Percentiles rank a stretch among this genome's conserved stretches.
Conservation (phyloP, 2,113 vertebrate genomes). For the Agelaius tricolor region DNA sequence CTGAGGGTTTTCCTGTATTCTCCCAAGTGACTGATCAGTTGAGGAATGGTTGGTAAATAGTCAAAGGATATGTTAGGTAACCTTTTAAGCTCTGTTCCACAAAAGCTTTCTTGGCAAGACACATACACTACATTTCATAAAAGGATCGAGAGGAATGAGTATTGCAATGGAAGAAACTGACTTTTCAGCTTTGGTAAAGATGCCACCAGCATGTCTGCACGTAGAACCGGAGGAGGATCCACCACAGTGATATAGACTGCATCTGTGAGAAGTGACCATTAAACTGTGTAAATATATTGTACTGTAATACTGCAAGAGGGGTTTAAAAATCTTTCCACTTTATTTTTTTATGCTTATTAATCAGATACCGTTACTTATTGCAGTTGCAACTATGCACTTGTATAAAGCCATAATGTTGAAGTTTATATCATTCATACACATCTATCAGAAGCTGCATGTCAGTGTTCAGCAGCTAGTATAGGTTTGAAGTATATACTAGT, state of each 20-base stretch:
- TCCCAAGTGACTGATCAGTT: slow-evolving; percentile 44
- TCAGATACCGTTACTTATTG: slow-evolving; percentile 72
- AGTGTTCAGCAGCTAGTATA: slow-evolving; percentile 60
- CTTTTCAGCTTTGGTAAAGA: slow-evolving; percentile 37
- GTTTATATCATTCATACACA: slow-evolving; percentile 48
- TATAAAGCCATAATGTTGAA: slow-evolving; percentile 76
- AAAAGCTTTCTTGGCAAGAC: slow-evolving; percentile 56
- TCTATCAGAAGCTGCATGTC: slow-evolving; percentile 73
- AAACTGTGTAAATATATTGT: slow-evolving; percentile 76
- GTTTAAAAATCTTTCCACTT: slow-evolving; percentile 75
- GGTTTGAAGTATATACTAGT: slow-evolving; percentile 60
- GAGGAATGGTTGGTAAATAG: slow-evolving; percentile 45
- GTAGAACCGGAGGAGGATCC: slow-evolving; percentile 50
- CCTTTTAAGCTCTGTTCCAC: slow-evolving; percentile 39
- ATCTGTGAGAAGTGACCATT: slow-evolving; percentile 73
- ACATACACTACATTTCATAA: slow-evolving; percentile 75
- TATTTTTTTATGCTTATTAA: slow-evolving; percentile 80
- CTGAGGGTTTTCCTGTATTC: slow-evolving; percentile 62
- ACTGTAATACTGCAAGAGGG: slow-evolving; percentile 78
- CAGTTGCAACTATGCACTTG: slow-evolving; percentile 80
- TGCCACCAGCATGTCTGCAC: slow-evolving; percentile 69
- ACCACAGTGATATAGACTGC: slow-evolving; percentile 65
- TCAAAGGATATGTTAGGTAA: slow-evolving; percentile 25
- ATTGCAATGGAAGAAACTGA: slow-evolving; percentile 41
- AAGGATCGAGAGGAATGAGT: slow-evolving; percentile 34